Percentiles rank a stretch among this genome's conserved stretches.
Evolutionary conservation across 2,113 vertebrate species (phyloP).

Genomic region (Ramphastos sulfuratus): DNA sequence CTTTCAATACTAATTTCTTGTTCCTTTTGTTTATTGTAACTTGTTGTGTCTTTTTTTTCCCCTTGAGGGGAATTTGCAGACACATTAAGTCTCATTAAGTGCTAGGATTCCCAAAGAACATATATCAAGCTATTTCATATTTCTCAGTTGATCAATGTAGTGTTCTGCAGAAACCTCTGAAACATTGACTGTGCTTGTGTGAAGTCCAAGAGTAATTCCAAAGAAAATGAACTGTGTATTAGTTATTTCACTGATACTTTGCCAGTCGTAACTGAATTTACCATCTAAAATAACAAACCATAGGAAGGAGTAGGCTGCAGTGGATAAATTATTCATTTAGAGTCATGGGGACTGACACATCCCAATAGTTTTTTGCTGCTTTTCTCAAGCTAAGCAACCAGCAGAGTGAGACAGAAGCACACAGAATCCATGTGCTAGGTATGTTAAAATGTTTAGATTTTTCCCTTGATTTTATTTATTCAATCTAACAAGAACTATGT

Average conservation of each 20-base stretch:
- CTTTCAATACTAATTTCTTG: neutral
- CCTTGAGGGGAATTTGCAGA: neutral
- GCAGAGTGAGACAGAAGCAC: neutral
- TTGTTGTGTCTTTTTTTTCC: neutral
- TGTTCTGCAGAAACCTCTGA: neutral
- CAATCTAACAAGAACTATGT: neutral
- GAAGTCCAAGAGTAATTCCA: neutral
- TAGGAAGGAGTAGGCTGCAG: neutral
- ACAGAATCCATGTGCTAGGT: neutral
- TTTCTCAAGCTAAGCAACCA: neutral
- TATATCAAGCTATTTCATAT: neutral
- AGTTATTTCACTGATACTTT: neutral
- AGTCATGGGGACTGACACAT: neutral
- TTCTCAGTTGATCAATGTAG: neutral
- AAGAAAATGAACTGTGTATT: neutral
- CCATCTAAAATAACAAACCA: neutral
- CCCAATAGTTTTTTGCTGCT: neutral
- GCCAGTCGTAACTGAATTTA: neutral
- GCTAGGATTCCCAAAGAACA: neutral
- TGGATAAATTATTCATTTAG: neutral
- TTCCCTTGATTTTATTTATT: neutral
- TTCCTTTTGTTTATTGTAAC: neutral
- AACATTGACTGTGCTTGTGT: neutral
- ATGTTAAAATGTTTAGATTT: neutral
- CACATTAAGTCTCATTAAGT: neutral